Evolutionary conservation across 2,113 vertebrate genomes (phyloP).

Genomic region (Maccullochella peelii): DNA sequence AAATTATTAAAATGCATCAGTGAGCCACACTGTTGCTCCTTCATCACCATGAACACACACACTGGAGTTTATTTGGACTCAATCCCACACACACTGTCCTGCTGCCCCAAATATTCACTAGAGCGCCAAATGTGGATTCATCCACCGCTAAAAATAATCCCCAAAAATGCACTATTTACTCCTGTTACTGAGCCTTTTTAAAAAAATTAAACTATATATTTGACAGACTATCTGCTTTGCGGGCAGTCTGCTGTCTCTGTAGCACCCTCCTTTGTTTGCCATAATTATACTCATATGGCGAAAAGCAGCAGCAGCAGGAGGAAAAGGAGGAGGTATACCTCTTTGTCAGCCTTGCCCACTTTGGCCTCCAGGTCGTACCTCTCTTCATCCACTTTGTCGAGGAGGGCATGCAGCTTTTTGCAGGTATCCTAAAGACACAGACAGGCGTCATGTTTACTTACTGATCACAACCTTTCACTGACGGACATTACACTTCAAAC

Average conservation of each 20-base stretch:
- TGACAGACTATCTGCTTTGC: too few relatives aligned
- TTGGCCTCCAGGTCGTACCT: constrained; percentile 91
- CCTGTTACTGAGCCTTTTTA: too few relatives aligned
- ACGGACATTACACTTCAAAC: neutral
- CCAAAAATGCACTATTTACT: neutral
- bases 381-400: constrained; percentile 93
- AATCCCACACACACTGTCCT: neutral
- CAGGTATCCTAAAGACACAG: constrained; percentile 86
- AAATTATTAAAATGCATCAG: too few relatives aligned
- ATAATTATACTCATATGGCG: too few relatives aligned
- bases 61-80: too few relatives aligned
- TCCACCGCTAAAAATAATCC: neutral
- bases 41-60: neutral
- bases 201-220: neutral
- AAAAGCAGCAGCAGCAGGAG: neutral
- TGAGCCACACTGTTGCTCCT: neutral
- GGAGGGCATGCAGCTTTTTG: constrained; percentile 89
- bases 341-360: constrained; percentile 89
- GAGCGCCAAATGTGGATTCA: neutral
- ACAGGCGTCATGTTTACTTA: neutral
- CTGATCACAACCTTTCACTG: neutral
- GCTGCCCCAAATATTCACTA: neutral
- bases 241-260: too few relatives aligned
- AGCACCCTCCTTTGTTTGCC: too few relatives aligned
- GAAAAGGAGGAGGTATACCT: constrained; percentile 81